Evolutionary conservation across 2,113 vertebrate species (phyloP).

Genomic region (Rostratula benghalensis): DNA sequence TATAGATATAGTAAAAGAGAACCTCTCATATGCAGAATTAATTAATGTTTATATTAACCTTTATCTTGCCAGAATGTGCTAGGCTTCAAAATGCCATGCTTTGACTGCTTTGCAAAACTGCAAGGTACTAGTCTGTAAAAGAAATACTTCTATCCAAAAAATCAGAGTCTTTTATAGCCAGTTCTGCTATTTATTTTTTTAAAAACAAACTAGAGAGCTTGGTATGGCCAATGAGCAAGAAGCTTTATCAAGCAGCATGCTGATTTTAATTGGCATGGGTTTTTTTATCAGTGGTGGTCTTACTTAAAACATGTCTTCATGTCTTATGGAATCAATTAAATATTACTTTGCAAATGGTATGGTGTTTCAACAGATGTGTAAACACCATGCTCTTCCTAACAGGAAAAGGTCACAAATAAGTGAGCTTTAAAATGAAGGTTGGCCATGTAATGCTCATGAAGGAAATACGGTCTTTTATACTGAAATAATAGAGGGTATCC

Average conservation of each 20-base stretch:
- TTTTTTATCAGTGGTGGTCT: background rate
- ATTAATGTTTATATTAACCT: background rate
- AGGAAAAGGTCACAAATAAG: conserved; percentile 25
- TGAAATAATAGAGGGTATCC: background rate
- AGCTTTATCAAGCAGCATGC: background rate
- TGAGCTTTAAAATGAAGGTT: background rate
- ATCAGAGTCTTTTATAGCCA: background rate
- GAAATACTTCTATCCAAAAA: background rate
- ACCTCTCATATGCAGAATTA: background rate
- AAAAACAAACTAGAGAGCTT: background rate
- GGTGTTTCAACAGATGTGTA: conserved; percentile 32
- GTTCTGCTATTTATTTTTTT: background rate
- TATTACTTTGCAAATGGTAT: background rate
- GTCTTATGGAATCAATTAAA: conserved; percentile 18
- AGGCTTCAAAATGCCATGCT: background rate
- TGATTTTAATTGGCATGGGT: background rate
- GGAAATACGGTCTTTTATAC: background rate
- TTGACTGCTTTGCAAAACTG: background rate
- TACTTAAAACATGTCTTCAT: background rate
- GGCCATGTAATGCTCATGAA: background rate
- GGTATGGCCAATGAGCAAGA: accelerated
- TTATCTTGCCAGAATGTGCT: background rate
- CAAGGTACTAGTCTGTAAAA: background rate
- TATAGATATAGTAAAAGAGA: background rate
- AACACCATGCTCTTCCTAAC: background rate